Evolutionary conservation across 2,888 invertebrate genomes (phyloP).

Genomic region (Thelaira solivaga): DNA sequence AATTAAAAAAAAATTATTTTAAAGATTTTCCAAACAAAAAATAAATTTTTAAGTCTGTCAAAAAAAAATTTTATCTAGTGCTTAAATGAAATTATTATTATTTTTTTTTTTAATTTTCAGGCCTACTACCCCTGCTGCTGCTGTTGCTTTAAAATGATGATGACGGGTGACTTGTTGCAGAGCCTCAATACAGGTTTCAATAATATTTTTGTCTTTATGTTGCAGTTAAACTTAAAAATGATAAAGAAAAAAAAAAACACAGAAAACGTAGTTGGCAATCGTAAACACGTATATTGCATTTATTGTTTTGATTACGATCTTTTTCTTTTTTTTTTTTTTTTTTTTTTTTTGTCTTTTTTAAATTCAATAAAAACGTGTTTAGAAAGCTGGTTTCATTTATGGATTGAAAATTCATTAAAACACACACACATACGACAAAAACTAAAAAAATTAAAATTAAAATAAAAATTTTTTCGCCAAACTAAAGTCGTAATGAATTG

Average conservation of each 20-base stretch:
- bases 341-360: neutral
- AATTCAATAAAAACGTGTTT: constrained; percentile 55
- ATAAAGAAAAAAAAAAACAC: neutral
- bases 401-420: constrained; percentile 9
- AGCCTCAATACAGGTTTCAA: constrained; percentile 34
- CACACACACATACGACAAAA: neutral
- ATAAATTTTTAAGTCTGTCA: no score
- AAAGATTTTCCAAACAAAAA: no score
- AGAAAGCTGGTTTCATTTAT: constrained; percentile 54
- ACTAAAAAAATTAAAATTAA: neutral
- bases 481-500: constrained; percentile 54
- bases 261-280: constrained; percentile 34
- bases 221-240: neutral
- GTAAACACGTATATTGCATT: constrained; percentile 53
- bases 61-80: no score
- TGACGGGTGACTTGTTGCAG: constrained; percentile 15
- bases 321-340: neutral
- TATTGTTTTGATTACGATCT: constrained; percentile 56
- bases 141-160: no score
- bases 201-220: constrained; percentile 1
- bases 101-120: neutral
- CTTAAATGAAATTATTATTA: neutral
- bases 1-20: no score
- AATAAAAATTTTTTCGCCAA: constrained; percentile 8
- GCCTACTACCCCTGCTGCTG: neutral